Percentiles rank a stretch among this genome's conserved stretches.
These are phyloP conservation scores for Acrocephalus scirpaceus DNA, from an alignment of 2,797 vertebrate genomes.

Conservation along the genomic window DNA sequence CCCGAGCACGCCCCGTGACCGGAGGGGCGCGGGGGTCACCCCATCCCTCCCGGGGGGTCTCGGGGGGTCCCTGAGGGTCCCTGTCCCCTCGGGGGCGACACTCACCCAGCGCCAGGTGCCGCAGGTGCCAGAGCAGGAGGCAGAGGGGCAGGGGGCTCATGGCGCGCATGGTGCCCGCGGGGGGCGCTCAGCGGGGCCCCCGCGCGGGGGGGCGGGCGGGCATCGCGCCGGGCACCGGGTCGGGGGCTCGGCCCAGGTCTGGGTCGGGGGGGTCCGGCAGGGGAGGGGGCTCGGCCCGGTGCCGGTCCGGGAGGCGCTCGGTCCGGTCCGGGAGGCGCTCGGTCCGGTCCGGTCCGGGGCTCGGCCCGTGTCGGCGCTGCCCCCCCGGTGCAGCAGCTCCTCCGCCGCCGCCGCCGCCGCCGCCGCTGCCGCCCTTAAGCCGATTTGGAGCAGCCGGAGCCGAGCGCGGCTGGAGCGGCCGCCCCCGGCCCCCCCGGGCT, in stretches of 20 bases:
- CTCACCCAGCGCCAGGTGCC: not conserved
- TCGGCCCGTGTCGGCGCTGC: too few species aligned
- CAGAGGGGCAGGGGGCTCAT: not conserved
- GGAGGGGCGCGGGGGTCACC: not conserved
- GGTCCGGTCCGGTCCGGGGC: too few species aligned
- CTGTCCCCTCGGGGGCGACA: not conserved
- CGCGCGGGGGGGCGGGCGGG: not conserved
- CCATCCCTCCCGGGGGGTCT: not conserved
- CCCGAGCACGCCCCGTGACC: not conserved
- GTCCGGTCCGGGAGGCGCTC: too few species aligned
- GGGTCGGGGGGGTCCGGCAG: too few species aligned
- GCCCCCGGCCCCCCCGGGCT: not conserved
- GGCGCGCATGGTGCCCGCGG: not conserved
- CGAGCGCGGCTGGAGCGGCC: not conserved
- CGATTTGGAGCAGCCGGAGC: not conserved
- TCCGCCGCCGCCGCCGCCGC: not conserved
- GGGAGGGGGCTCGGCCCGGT: too few species aligned
- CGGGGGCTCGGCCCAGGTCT: not conserved
- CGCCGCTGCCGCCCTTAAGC: not conserved
- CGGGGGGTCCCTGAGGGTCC: not conserved
- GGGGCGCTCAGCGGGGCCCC: not conserved
- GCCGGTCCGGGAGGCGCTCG: too few species aligned
- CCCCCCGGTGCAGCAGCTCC: not conserved
- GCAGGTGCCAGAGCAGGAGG: not conserved
- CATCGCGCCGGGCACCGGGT: not conserved